Evolutionary conservation across 2,113 vertebrate species (phyloP).

Genomic region (Macheiramphus alcinus): DNA sequence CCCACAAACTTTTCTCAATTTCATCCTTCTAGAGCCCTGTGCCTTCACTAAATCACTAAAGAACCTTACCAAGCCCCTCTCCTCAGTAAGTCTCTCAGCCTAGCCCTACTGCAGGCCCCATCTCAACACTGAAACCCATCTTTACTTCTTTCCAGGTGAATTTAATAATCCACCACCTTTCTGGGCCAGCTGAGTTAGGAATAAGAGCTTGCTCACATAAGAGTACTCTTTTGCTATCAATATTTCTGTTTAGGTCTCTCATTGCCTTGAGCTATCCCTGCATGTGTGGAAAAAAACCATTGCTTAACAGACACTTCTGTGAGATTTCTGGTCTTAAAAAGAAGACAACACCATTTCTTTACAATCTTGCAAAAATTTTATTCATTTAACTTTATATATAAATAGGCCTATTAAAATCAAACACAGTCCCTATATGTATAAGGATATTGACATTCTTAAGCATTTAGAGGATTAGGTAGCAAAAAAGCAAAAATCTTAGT

Average conservation of each 20-base stretch:
- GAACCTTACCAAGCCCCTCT: neutral
- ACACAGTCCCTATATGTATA: neutral
- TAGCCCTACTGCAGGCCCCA: neutral
- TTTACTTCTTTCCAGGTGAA: neutral
- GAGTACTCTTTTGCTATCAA: neutral
- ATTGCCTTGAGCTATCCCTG: neutral
- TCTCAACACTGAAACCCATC: neutral
- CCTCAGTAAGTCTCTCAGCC: neutral
- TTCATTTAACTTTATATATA: neutral
- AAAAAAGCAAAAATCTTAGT: neutral
- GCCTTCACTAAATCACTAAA: neutral
- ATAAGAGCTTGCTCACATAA: rapidly evolving
- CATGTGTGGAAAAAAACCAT: neutral
- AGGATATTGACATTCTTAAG: neutral
- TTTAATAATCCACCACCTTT: neutral
- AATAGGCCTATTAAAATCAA: neutral
- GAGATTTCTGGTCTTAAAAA: neutral
- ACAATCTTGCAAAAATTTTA: neutral
- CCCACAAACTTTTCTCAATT: neutral
- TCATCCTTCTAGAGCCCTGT: neutral
- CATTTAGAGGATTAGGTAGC: neutral
- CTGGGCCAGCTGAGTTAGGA: neutral
- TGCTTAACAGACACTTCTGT: neutral
- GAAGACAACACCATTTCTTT: neutral
- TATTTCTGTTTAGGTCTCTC: neutral